Evolutionary conservation across 1,140 invertebrate genomes (phyloP), one percentile per base, ranked within the genome.

Genomic region (Drosophila nasuta): DNA sequence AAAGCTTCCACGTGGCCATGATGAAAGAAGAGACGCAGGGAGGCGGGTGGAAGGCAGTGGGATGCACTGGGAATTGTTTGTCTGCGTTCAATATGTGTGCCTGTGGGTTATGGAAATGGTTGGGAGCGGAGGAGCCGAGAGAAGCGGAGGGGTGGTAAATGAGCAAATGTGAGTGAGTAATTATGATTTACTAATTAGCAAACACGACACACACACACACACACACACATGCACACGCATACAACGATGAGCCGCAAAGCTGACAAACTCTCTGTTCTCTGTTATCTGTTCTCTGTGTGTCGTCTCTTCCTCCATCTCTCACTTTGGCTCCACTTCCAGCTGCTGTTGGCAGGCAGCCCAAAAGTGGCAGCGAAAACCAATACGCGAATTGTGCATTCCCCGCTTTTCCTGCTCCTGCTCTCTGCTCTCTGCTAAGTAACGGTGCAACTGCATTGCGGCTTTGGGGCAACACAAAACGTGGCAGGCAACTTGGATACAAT

Each of bases 181-280:
- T 87, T 87, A 87, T 88, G 85, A 87, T 89, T 82, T 89, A 85
- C 81, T 91, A 91, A 89, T 88, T 91, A 89, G 85, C 89, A 89
- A 81, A 89, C 82, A 81, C 70, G 67, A 46, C 66, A 45, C 52
- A 46, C 59, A 38, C 30, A 20, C 20, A 20, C 1, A 46, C 66
- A 38, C 52, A 46, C 59, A 38, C 30, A 25, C 20, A 25, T 25
- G 20, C 33, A 33, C 33, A 33, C 33, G 7, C 35, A 38, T 8
- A 10, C 35, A 38, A 38, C 35, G 8, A 38, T 8, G 30, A 51
- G 38, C 60, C 46, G 30, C 49, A 74, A 60, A 68, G 57, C 72
- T 69, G 57, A 62, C 64, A 56, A 49, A 54, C 58, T 63, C 52
- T 35, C 20, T 25, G 20, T 25, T 25, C 20, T 20, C 17, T 17